These are phyloP conservation scores for Papilio elwesi DNA, from an alignment of 2,888 invertebrate genomes.

Conservation along the genomic window DNA sequence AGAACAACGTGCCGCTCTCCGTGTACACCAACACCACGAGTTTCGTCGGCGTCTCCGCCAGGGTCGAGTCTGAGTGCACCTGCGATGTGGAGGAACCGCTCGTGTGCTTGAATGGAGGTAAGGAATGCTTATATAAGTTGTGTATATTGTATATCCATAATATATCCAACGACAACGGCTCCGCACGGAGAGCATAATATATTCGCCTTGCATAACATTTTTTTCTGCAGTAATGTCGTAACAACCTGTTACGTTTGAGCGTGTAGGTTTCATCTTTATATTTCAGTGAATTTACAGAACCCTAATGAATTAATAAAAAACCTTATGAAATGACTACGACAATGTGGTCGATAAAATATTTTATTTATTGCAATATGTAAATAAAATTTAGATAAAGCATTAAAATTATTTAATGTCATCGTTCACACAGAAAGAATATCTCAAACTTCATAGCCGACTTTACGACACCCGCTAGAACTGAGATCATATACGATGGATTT, in stretches of 20 bases:
- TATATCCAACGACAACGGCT: too few species aligned
- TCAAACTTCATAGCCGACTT: slow-evolving; percentile 18
- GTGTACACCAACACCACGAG: slow-evolving; percentile 97
- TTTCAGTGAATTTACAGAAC: too few species aligned
- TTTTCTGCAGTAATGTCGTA: too few species aligned
- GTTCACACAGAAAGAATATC: not conserved
- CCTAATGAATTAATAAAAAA: too few species aligned
- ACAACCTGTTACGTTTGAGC: too few species aligned
- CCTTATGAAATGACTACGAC: too few species aligned
- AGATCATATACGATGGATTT: slow-evolving; percentile 19
- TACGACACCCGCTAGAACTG: slow-evolving; percentile 23
- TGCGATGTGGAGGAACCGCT: slow-evolving; percentile 84
- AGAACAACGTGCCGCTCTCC: slow-evolving; percentile 89
- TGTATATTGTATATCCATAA: not conserved
- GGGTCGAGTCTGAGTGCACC: slow-evolving; percentile 91
- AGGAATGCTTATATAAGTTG: slow-evolving; percentile 44
- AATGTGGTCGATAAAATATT: too few species aligned
- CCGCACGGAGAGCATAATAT: too few species aligned
- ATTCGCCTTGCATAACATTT: too few species aligned
- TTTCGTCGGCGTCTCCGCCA: slow-evolving; percentile 95
- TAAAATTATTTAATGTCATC: slow-evolving; percentile 1
- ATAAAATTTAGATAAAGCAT: not conserved
- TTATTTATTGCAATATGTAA: not conserved
- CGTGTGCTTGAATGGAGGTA: slow-evolving; percentile 91
- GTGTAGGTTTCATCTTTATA: too few species aligned